These are phyloP conservation scores for Lophochroa leadbeateri DNA, from an alignment of 2,113 vertebrate genomes.

Conservation along the genomic window DNA sequence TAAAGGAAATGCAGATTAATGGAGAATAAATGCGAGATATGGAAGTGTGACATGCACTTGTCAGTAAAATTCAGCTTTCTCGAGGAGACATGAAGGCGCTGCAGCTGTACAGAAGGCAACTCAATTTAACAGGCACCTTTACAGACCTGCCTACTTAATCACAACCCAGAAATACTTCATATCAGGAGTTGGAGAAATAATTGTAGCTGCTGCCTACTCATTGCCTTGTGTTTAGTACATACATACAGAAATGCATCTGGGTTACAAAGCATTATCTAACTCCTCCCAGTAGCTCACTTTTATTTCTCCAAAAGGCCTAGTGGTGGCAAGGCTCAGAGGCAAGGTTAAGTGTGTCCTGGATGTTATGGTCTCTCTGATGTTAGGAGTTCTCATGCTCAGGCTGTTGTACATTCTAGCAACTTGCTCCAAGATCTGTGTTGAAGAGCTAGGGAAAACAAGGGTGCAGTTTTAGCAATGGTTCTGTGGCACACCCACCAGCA, in stretches of 20 bases:
- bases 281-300: neutral
- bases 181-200: neutral
- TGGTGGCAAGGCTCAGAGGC: neutral
- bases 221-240: neutral
- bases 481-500: neutral
- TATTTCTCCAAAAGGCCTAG: neutral
- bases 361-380: neutral
- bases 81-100: neutral
- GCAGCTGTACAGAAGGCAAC: conserved; percentile 19
- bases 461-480: neutral
- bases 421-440: accelerated
- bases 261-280: neutral
- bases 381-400: neutral
- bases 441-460: accelerated
- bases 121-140: neutral
- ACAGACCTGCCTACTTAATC: conserved; percentile 4
- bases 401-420: neutral
- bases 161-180: neutral
- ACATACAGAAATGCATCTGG: neutral
- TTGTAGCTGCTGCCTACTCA: neutral
- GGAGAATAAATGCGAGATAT: conserved; percentile 46
- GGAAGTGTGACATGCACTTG: conserved; percentile 32
- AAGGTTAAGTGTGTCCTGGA: neutral
- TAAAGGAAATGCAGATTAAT: conserved; percentile 50
- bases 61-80: neutral